Conservation (phyloP, 2,797 vertebrate species). For the Bovichtus diacanthus region DNA sequence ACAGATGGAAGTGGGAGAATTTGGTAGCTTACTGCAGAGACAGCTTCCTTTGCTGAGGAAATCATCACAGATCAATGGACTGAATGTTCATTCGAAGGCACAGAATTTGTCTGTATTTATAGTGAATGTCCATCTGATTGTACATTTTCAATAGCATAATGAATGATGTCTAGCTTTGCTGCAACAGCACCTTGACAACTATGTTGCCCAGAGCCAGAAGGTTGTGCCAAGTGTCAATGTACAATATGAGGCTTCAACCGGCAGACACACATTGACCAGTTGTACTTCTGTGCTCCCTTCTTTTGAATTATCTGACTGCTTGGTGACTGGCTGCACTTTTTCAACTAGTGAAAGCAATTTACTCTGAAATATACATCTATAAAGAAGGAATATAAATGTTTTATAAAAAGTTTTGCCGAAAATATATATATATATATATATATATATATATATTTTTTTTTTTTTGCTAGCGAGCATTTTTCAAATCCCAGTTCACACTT, state of each 20-base stretch:
- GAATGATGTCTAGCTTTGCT: conserved; percentile 28
- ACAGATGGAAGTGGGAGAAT: conserved; percentile 59
- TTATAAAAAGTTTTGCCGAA: background rate
- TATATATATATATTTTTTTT: background rate
- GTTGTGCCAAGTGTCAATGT: conserved; percentile 21
- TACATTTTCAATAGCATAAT: conserved; percentile 19
- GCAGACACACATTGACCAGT: conserved; percentile 3
- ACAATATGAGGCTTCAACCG: conserved; percentile 22
- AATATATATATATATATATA: too few relatives aligned
- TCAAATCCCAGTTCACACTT: background rate
- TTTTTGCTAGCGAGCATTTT: background rate
- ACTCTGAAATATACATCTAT: background rate
- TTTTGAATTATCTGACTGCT: background rate
- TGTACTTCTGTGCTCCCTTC: background rate
- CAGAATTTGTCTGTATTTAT: conserved; percentile 40
- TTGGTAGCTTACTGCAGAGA: conserved; percentile 25
- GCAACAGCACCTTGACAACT: conserved; percentile 11
- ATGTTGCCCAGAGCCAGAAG: conserved; percentile 18
- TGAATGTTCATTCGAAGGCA: conserved; percentile 39
- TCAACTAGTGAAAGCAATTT: background rate
- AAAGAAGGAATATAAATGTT: background rate
- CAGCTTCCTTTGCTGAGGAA: conserved; percentile 35
- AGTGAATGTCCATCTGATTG: conserved; percentile 20
- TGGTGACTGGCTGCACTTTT: conserved; percentile 3
- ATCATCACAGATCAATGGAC: conserved; percentile 32